A percentile compares a stretch with the other conserved stretches of the same genome.
These are phyloP conservation scores for Paragorgia papillata DNA, from an alignment of 92 coral and sea anemone species.

Conservation along the genomic window DNA sequence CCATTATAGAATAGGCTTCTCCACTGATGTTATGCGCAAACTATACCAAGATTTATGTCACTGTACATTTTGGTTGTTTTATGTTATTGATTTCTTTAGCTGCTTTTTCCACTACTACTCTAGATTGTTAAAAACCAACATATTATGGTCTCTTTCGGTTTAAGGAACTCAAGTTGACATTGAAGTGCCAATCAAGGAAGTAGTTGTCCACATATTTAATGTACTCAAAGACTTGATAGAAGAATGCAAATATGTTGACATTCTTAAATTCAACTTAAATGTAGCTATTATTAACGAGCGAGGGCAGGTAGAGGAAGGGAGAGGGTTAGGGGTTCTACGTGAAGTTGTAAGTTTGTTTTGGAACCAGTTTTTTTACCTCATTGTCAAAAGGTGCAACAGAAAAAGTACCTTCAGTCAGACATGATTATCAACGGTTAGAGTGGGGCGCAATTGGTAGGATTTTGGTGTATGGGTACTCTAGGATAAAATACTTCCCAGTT, in stretches of 20 bases:
- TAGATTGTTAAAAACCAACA: no score
- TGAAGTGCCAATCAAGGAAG: slow-evolving; percentile 50
- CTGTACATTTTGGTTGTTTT: no score
- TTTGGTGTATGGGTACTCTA: not conserved
- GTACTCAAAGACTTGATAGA: slow-evolving; percentile 55
- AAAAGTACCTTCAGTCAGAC: slow-evolving; percentile 1
- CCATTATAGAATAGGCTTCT: no score
- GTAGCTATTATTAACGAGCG: slow-evolving; percentile 23
- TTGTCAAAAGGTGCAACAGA: slow-evolving; percentile 1
- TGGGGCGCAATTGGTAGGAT: slow-evolving; percentile 3
- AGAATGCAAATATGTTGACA: slow-evolving; percentile 43
- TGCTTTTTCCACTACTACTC: no score
- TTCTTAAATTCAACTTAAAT: slow-evolving; percentile 3
- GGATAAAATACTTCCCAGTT: not conserved
- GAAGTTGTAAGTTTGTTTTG: slow-evolving; percentile 21
- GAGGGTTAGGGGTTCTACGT: slow-evolving; percentile 29
- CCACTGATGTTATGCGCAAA: no score
- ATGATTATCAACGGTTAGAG: slow-evolving; percentile 3
- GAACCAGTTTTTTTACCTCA: not conserved
- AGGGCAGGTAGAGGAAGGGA: slow-evolving; percentile 6
- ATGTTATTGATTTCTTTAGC: no score
- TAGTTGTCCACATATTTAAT: slow-evolving; percentile 46
- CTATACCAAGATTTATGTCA: no score
- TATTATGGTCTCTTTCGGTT: no score
- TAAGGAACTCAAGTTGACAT: no score